A percentile compares a stretch with the other conserved stretches of the same genome.
Conservation (phyloP, 1,140 invertebrate species). For the Marisa cornuarietis region DNA sequence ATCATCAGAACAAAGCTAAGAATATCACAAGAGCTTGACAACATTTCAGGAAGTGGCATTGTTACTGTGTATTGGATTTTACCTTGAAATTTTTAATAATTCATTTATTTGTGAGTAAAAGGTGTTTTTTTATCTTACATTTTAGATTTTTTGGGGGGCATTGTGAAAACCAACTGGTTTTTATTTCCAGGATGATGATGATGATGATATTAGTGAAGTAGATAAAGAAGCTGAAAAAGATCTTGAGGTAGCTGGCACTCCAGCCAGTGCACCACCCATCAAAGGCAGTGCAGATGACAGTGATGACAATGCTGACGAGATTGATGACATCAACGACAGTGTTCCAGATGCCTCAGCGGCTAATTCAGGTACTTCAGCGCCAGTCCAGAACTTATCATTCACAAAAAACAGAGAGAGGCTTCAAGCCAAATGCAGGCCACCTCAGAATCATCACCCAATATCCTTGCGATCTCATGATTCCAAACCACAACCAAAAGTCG, state of each 20-base stretch:
- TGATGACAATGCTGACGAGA: neutral
- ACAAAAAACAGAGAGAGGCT: neutral
- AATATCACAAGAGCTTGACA: no score
- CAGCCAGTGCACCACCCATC: neutral
- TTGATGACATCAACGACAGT: neutral
- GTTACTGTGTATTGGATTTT: no score
- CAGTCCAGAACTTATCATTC: no score
- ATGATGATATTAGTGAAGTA: neutral
- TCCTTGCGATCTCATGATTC: neutral
- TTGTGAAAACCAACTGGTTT: neutral
- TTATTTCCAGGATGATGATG: neutral
- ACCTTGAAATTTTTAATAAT: neutral
- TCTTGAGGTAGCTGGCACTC: neutral
- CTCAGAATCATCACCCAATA: neutral
- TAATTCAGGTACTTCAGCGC: no score
- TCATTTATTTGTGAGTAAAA: neutral
- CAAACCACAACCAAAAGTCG: no score
- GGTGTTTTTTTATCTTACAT: neutral
- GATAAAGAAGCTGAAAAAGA: conserved; percentile 5
- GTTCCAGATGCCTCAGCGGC: no score
- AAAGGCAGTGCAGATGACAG: neutral
- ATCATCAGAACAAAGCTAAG: no score
- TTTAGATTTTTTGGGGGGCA: neutral
- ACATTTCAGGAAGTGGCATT: no score
- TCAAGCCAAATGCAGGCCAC: neutral